Base-by-base conservation (phyloP, 2,113 vertebrate species). In the Micronycteris hirsuta region DNA sequence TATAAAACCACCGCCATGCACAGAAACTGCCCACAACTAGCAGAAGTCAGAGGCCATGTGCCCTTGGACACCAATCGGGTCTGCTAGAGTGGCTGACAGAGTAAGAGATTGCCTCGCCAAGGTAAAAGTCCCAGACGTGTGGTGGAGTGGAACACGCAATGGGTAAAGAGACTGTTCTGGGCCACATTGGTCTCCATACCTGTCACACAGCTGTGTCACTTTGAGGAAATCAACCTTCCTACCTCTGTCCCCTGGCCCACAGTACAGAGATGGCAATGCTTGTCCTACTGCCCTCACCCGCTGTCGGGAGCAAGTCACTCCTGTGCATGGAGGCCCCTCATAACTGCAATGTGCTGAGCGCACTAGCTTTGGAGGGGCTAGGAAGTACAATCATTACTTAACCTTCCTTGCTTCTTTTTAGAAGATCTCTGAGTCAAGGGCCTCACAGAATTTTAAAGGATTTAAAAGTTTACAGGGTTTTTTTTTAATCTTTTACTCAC, bases 101-200 rank as follows among this genome's bases (percentile, higher is more conserved):
- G 41, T 12, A 31, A 45, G 11, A 61, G 52, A 13, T 10, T 5
- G 41, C 14, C 36, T 63, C 22, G 31, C 9, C 26, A 17, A 82
- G 36, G 22, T 15, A 20, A 3, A 56, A 77, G 26, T 49, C 26
- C 31, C 3, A 1, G 9, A 2, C 1, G 0, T 9, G 11, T 26
- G 1, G 2, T 43, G 22, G 13, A 17, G 2, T 31, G 43, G 38
- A 33, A 41, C 17, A 10, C 0, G 1, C 28, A 14, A 14, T 2
- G n/a, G 24, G 33, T 7, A 38, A n/a, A 89, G 61, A 78, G 28
- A 12, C 24, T 13, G 26, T 4, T 84, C n/a, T 7, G 9, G 56
- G 68, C 16, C 36, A 65, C 36, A 45, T 52, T 38, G 28, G 28
- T 17, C 33, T 47, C 38, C 41, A 36, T 5, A 10, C 14, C 31